A percentile compares a stretch with the other conserved stretches of the same genome.
Conservation (phyloP, 2,888 invertebrate genomes). For the Spatulosminthurus flaviceps region DNA sequence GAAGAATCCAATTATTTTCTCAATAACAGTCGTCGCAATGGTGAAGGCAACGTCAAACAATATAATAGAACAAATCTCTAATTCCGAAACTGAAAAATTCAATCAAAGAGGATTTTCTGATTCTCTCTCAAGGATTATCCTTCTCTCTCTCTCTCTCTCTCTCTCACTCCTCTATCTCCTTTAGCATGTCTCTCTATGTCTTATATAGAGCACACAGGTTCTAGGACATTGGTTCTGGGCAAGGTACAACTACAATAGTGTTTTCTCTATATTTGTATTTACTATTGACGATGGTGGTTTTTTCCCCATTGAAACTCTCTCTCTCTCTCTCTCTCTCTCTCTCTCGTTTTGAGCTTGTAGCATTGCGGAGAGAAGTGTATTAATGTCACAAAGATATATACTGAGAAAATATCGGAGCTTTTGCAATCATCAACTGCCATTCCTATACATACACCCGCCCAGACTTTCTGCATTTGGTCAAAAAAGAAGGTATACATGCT, state of each 20-base stretch:
- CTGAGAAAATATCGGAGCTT: background rate
- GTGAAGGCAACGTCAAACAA: constrained; percentile 47
- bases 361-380: too few species aligned
- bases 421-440: background rate
- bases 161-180: constrained; percentile 15
- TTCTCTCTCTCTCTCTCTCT: constrained; percentile 33
- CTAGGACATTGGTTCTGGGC: too few species aligned
- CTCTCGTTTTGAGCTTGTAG: too few species aligned
- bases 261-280: background rate
- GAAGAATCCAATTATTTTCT: constrained; percentile 49
- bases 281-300: background rate
- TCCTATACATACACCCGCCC: too few species aligned
- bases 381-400: background rate
- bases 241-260: too few species aligned
- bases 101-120: constrained; percentile 50
- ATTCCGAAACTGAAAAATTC: constrained; percentile 51
- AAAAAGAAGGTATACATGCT: background rate
- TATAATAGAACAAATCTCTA: constrained; percentile 49
- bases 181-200: background rate
- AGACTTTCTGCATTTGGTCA: background rate
- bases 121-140: constrained; percentile 48
- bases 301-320: background rate
- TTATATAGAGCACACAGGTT: background rate
- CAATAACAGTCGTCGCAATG: constrained; percentile 44
- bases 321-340: too few species aligned